Evolutionary conservation across 2,797 vertebrate species (phyloP).

Genomic region (Phalloptychus januarius): DNA sequence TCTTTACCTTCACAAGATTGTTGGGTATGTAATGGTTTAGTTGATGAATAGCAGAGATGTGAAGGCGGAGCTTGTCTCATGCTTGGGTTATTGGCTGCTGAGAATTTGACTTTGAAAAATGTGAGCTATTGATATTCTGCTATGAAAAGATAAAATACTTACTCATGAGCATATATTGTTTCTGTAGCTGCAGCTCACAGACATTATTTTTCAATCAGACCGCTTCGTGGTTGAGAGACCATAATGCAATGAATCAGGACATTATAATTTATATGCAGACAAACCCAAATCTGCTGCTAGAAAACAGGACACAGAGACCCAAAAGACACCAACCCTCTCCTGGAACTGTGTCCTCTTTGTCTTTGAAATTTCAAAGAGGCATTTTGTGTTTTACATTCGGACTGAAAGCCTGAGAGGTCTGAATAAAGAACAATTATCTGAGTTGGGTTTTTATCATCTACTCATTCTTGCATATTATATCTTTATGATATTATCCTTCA

Average conservation of each 20-base stretch:
- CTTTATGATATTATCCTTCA: slow-evolving; percentile 5
- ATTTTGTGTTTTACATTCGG: neutral
- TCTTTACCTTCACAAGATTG: neutral
- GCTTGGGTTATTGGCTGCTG: slow-evolving; percentile 1
- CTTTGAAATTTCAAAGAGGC: neutral
- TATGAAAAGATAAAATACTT: slow-evolving; percentile 1
- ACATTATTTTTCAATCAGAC: neutral
- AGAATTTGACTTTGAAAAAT: neutral
- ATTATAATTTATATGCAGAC: neutral
- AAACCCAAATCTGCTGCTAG: neutral
- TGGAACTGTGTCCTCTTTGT: neutral
- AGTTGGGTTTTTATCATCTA: neutral
- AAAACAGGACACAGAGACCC: neutral
- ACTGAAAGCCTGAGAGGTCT: slow-evolving; percentile 1
- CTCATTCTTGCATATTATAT: neutral
- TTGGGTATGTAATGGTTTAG: neutral
- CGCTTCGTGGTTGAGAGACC: neutral
- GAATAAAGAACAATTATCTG: neutral
- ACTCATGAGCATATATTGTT: neutral
- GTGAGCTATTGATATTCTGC: neutral
- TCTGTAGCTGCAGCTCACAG: neutral
- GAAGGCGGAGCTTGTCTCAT: neutral
- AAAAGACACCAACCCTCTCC: neutral
- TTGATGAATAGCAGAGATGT: slow-evolving; percentile 2
- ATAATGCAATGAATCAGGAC: neutral